Conservation (phyloP, 2,113 vertebrate genomes). For the Rhinoderma darwinii region DNA sequence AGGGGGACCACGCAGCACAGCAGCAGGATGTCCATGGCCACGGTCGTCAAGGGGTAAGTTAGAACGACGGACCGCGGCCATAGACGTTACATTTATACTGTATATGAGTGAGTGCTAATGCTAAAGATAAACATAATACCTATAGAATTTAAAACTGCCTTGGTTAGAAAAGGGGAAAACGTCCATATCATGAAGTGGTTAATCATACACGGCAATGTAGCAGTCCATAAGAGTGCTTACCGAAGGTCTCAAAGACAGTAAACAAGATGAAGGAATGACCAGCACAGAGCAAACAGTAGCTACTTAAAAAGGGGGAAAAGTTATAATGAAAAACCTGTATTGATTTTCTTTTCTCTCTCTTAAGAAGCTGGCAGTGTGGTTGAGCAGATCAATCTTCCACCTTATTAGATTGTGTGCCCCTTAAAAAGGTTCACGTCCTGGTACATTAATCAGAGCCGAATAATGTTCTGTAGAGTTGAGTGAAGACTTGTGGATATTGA, state of each 20-base stretch:
- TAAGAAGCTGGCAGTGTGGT: slow-evolving; percentile 37
- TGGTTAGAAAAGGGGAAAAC: neutral
- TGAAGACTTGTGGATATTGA: slow-evolving; percentile 46
- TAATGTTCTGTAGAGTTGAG: slow-evolving; percentile 34
- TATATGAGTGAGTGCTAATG: neutral
- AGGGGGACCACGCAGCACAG: too few species aligned
- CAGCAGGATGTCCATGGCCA: too few species aligned
- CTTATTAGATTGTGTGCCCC: slow-evolving; percentile 54
- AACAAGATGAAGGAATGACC: neutral
- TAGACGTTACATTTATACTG: too few species aligned
- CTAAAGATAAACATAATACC: neutral
- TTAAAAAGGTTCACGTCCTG: slow-evolving; percentile 56
- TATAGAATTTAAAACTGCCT: neutral
- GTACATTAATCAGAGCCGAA: slow-evolving; percentile 54
- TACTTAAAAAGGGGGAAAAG: slow-evolving; percentile 41
- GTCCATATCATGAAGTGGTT: neutral
- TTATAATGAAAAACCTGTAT: slow-evolving; percentile 45
- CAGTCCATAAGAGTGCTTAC: neutral
- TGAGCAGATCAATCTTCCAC: slow-evolving; percentile 53
- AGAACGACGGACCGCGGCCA: too few species aligned
- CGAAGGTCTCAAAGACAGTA: slow-evolving; percentile 19
- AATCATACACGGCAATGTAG: neutral
- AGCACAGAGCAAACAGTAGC: slow-evolving; percentile 13
- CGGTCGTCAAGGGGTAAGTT: too few species aligned
- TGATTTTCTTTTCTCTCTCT: slow-evolving; percentile 50